Percentiles rank a stretch among this genome's conserved stretches.
These are phyloP conservation scores for Poecilia picta DNA, from an alignment of 2,797 vertebrate genomes.

Conservation along the genomic window DNA sequence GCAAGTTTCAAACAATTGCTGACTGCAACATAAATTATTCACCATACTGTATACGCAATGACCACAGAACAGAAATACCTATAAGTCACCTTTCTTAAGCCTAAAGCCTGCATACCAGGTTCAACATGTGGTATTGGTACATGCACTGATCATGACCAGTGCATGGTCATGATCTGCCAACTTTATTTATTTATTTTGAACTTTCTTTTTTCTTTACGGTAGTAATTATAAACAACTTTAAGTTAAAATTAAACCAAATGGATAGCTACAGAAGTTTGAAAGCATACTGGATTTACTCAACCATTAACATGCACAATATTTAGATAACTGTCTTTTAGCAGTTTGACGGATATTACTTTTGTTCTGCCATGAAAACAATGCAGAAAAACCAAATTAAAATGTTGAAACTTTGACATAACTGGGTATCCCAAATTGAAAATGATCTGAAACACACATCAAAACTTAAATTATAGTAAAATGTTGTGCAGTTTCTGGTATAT, in stretches of 20 bases:
- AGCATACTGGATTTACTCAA: background rate
- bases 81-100: constrained; percentile 1
- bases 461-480: background rate
- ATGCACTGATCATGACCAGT: background rate
- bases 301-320: background rate
- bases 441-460: background rate
- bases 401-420: background rate
- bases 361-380: background rate
- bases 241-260: background rate
- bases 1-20: constrained; percentile 34
- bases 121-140: background rate
- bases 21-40: constrained; percentile 57
- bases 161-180: too few species aligned
- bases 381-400: background rate
- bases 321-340: background rate
- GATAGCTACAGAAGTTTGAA: background rate
- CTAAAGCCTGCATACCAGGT: constrained; percentile 22
- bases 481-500: constrained; percentile 7
- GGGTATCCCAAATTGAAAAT: background rate
- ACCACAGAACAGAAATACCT: constrained; percentile 36
- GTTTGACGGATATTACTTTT: background rate
- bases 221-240: background rate
- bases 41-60: constrained; percentile 21
- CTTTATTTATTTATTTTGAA: background rate
- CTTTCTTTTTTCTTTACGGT: background rate